These are phyloP conservation scores for Didymodactylos carnosus DNA, from an alignment of 2,888 invertebrate species.

Conservation along the genomic window DNA sequence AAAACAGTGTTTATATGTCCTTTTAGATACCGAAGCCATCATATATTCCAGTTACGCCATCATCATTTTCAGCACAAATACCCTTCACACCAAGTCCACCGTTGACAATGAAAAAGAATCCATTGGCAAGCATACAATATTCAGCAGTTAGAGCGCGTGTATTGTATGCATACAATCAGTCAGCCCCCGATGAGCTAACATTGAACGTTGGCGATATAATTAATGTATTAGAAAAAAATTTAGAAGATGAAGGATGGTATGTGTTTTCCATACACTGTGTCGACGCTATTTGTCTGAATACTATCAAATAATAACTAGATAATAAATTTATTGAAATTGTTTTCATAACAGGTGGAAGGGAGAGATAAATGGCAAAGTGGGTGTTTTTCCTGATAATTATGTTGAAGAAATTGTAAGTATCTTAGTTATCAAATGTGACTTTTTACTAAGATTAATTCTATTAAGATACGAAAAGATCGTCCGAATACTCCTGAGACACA, in stretches of 20 bases:
- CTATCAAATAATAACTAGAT: no score
- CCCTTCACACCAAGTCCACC: no score
- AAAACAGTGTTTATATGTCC: no score
- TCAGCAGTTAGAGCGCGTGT: conserved; percentile 25
- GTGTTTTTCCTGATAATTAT: conserved; percentile 55
- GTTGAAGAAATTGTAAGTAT: conserved; percentile 3
- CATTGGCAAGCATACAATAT: neutral
- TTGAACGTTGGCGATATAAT: conserved; percentile 67
- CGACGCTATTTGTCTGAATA: no score
- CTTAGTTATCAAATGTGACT: no score
- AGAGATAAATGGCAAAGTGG: conserved; percentile 64
- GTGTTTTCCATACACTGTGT: no score
- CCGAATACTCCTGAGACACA: neutral
- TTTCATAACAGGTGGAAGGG: conserved; percentile 99
- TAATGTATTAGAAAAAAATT: conserved; percentile 62
- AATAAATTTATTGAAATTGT: no score
- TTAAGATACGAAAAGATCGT: neutral
- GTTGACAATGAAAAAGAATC: neutral
- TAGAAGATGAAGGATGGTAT: conserved; percentile 94
- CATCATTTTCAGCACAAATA: no score
- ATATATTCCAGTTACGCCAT: no score
- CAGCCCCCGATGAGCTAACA: conserved; percentile 76
- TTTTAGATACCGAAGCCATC: no score
- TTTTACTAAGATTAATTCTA: no score
- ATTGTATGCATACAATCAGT: conserved; percentile 51